Base-by-base conservation (phyloP, 2,888 invertebrate genomes). In the Meiosimyza decipiens region DNA sequence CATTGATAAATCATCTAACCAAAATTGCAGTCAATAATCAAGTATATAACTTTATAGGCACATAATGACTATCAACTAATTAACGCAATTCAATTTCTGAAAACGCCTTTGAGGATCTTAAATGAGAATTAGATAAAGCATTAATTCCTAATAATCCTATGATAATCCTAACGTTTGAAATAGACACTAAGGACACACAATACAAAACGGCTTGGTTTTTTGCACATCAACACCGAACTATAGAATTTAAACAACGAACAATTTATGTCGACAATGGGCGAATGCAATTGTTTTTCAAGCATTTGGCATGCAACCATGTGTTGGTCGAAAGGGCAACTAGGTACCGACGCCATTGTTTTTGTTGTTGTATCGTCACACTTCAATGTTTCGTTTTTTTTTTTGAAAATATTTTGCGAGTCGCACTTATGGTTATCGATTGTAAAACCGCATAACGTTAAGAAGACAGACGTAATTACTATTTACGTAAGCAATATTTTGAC, bases 361-460 rank as follows among this genome's bases (percentile, higher is more conserved):
- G 22, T 70, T 33, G 16, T 16, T 52, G 28, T 52, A 40, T 54
- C 69, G 60, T 66, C 72, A 76, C 67, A 74, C 73, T 73, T 67
- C 55, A 69, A 28, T 40, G 73, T 75, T 75, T 40, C 9, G 9
- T 40, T n/a, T n/a, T n/a, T 40, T 40, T 40, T 40, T 40, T 40
- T 7, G 1, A 2, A 40, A 7, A 40, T 40, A 40, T 40, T 40
- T 40, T 40, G 40, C 40, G 40, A 40, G 40, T 40, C 40, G 40
- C 40, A 40, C 40, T 40, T 40, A 40, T 9, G 40, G 40, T 40
- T 40, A 40, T 40, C 9, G 40, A 40, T 40, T 55, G 62, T 63
- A 71, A 79, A 72, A 72, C 73, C 77, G 77, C 78, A 79, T 76
- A 78, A 78, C 75, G 73, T 77, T 78, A 82, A 78, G 77, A 51